Base-by-base conservation (phyloP, 37 sponge, comb jelly and placozoan species). In the Ianthella basta region DNA sequence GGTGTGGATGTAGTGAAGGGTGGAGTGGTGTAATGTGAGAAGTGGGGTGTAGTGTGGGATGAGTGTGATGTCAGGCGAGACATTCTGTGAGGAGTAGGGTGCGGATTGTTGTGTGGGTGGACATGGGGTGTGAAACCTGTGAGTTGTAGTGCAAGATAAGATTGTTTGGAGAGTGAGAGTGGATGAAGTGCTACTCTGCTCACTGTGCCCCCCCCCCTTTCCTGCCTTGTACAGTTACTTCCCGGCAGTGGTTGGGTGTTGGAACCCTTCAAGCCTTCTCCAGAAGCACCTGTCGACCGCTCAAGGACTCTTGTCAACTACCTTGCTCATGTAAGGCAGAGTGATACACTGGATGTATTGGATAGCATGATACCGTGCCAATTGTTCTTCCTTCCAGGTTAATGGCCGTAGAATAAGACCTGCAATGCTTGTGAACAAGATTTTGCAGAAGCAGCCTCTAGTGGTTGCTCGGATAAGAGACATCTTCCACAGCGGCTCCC, bases 161-260 rank as follows among this genome's bases (percentile, higher is more conserved):
- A 44, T 3, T 44, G 50, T 44, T 44, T 44, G 50, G 50, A 44
- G 50, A 44, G 50, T 44, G 50, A 44, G 50, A 44, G 50, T 8
- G 8, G 50, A 44, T 8, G 3, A 8, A 44, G 50, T 44, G 50
- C 50, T 44, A 3, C 19, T 24, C 21, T 32, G 30, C 33, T 41
- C 39, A 44, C 50, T 10, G 8, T 44, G 50, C 50, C 50, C 50
- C 50, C 50, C 50, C 50, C 50, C 50, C 50, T 10, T 10, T 44
- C 50, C 50, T 44, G 50, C 8, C 50, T 8, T 44, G 6, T 72
- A 0, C 56, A 91, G 91, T 12, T 87, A 0, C 82, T 32, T 21
- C 90, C 84, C 56, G 93, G 93, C 23, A 60, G 84, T 30, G 93
- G 93, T 8, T 92, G 85, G 85, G 84, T 86, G 59, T 38, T 87